Base-by-base conservation (phyloP, 2,888 invertebrate genomes). In the Sussaba pulchella region DNA sequence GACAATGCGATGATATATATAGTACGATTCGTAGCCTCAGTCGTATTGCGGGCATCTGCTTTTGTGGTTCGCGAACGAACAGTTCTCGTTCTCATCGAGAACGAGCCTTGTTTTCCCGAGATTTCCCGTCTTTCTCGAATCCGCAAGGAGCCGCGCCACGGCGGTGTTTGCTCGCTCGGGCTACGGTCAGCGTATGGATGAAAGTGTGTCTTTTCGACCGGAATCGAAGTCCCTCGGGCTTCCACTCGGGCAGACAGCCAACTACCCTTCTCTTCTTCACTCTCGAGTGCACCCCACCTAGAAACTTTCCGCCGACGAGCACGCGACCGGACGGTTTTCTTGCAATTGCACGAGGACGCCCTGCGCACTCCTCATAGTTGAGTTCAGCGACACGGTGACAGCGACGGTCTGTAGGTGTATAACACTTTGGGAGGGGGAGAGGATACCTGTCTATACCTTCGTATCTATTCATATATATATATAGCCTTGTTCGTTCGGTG, bases 221-320 rank as follows among this genome's bases (percentile, higher is more conserved):
- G 85, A 87, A 87, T 85, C 85, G 83, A 87, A 82, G 83, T 82
- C 79, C 74, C 82, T 80, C 54, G 52, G 78, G 81, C 83, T 88
- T 86, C 84, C 88, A 84, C 82, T 84, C 77, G 85, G 86, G 21
- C 82, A 85, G 78, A 77, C 86, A 84, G 82, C 88, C 88, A 86
- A 88, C 88, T 85, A 80, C 80, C 83, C 83, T 84, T 81, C 84
- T 84, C 85, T 82, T 80, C 80, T 79, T 80, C 59, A 86, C 87
- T 76, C 85, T 87, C 84, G 84, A 82, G 77, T 81, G 81, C 78
- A 78, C 84, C n/a, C n/a, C 83, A 79, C 64, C 78, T 83, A 82
- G 82, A 82, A 87, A 87, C 81, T 87, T 85, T 82, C 77, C 82
- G 69, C 71, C 61, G 81, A 80, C 67, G 72, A 81, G 75, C 69